Evolutionary conservation across 2,888 invertebrate species (phyloP), one percentile per base, ranked within the genome.

Genomic region (Sclerodermus sp.): DNA sequence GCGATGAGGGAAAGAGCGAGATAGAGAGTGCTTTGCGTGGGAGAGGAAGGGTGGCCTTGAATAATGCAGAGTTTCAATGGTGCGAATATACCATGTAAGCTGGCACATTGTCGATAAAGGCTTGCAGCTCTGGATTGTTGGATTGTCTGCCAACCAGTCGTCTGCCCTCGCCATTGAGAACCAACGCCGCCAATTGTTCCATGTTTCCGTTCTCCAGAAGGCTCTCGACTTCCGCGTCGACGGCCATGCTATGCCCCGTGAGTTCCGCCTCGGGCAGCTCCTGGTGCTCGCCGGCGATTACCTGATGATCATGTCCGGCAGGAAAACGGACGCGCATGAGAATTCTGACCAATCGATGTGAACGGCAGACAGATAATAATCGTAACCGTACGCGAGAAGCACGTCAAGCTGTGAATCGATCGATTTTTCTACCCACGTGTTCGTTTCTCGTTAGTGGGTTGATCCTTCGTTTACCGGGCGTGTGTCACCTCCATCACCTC

Each of bases 111-210:
- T 90, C 88, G 60, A 95, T 83, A 80, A 95, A 94, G 12, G 90
- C 87, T 78, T 93, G 90, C 37, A 93, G 82, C 74, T 93, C 93
- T 4, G 87, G 82, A 77, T 91, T 90, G 55, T 82, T 79, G 49
- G 90, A 86, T 67, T 83, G 82, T 64, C 87, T 82, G 49, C 90
- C 85, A 67, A 89, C 78, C 67, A 93, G 80, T 79, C 87, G 84
- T 57, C 88, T 82, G 0, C 96, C 96, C 71, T 94, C 90, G 2
- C 96, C 96, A 65, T 90, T 91, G 16, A 96, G 81, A 12, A 96
- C 93, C 66, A 96, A 81, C 45, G 90, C 86, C 18, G 96, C 96
- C 68, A 96, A 80, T 80, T 91, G 89, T 74, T 93, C 94, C 87
- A 96, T 89, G 71, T 93, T 93, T 8, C 91, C 88, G 57, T 83